phyloP scores from a whole-genome alignment of 1,140 invertebrate genomes.

The Formica selysi region DNA sequence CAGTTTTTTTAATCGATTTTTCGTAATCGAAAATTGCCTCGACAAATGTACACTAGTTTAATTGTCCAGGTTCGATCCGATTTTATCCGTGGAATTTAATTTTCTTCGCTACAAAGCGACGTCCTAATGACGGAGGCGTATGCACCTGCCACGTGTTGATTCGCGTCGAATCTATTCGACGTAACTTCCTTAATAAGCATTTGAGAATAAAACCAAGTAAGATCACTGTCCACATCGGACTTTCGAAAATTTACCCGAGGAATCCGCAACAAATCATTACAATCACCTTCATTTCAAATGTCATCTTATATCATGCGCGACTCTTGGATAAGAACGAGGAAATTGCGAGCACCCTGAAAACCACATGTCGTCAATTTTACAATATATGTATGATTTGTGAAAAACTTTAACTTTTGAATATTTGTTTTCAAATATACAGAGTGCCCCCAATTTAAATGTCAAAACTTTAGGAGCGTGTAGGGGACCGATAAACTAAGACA shows the following conservation, averaged over 20 bases:
- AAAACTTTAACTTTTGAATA: background rate
- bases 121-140: slow-evolving; percentile 20
- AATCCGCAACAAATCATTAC: background rate
- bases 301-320: background rate
- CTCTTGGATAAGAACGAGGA: background rate
- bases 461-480: too few species aligned
- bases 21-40: background rate
- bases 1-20: background rate
- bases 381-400: background rate
- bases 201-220: slow-evolving; percentile 74
- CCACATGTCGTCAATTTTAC: background rate
- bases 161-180: slow-evolving; percentile 48
- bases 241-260: background rate
- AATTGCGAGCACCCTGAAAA: slow-evolving; percentile 15
- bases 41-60: background rate
- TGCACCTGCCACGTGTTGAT: slow-evolving; percentile 3
- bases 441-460: too few species aligned
- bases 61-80: background rate
- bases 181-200: slow-evolving; percentile 71
- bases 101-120: slow-evolving; percentile 48
- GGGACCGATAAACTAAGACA: too few species aligned
- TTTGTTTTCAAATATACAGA: background rate
- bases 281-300: background rate
- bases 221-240: slow-evolving; percentile 75
- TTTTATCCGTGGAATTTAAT: slow-evolving; percentile 69